Evolutionary conservation across 2,113 vertebrate genomes (phyloP).

Genomic region (Orycteropus afer): DNA sequence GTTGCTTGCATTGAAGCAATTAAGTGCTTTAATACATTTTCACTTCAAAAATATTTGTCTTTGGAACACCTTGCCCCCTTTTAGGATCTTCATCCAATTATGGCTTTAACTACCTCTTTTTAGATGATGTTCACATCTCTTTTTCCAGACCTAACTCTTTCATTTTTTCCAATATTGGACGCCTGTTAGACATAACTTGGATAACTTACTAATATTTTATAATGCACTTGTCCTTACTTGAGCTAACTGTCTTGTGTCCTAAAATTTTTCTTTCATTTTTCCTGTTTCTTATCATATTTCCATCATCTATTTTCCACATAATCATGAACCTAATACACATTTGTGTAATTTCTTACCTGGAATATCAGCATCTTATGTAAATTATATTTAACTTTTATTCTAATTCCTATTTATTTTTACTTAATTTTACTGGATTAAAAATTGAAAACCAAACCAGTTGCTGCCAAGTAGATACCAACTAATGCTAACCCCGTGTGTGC

Average conservation of each 20-base stretch:
- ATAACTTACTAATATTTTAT: background rate
- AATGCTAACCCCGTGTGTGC: background rate
- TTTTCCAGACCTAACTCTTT: background rate
- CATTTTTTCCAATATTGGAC: background rate
- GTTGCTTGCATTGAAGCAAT: background rate
- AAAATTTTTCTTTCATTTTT: background rate
- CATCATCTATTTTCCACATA: background rate
- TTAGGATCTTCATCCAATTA: background rate
- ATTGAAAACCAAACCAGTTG: too few species aligned
- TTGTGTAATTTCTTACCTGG: background rate
- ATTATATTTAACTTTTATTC: background rate
- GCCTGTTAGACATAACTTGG: background rate
- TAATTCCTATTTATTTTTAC: conserved; percentile 25
- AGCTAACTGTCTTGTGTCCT: background rate
- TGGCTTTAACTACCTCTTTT: background rate
- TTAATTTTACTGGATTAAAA: background rate
- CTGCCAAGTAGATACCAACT: background rate
- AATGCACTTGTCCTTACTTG: background rate
- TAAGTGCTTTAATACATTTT: conserved; percentile 36
- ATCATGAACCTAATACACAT: background rate
- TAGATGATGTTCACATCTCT: background rate
- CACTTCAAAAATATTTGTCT: background rate
- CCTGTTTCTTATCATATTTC: background rate
- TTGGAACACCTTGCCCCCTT: background rate
- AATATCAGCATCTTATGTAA: background rate